Evolutionary conservation across 2,888 invertebrate species (phyloP).

Genomic region (Ormyrus thymus): DNA sequence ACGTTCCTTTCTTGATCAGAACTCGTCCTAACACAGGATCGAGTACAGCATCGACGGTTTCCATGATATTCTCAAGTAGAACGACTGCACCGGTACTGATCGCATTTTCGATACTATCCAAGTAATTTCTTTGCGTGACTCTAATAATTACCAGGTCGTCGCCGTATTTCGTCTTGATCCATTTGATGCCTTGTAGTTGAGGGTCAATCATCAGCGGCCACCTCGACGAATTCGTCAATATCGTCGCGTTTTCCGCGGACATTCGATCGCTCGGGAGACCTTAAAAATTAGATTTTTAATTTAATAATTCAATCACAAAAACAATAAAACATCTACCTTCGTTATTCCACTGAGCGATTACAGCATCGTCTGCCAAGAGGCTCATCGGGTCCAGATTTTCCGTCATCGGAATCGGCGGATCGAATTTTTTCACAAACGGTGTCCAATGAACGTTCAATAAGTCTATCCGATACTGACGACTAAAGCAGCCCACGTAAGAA

Average conservation of each 20-base stretch:
- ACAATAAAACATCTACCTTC: constrained; percentile 78
- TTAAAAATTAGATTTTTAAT: constrained; percentile 40
- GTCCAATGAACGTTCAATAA: constrained; percentile 88
- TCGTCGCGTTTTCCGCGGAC: constrained; percentile 96
- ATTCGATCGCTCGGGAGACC: constrained; percentile 92
- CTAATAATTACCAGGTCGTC: constrained; percentile 84
- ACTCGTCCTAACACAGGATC: constrained; percentile 92
- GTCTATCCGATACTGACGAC: constrained; percentile 86
- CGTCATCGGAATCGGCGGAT: constrained; percentile 87
- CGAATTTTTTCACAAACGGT: constrained; percentile 83
- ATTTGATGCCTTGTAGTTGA: constrained; percentile 93
- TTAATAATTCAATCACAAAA: not conserved
- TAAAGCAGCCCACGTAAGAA: constrained; percentile 96
- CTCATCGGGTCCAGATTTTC: constrained; percentile 87
- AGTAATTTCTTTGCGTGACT: constrained; percentile 87
- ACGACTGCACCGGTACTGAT: constrained; percentile 85
- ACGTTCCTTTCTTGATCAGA: constrained; percentile 90
- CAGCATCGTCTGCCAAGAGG: constrained; percentile 94
- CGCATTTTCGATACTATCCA: constrained; percentile 88
- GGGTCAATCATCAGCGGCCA: constrained; percentile 98
- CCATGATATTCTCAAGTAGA: constrained; percentile 92
- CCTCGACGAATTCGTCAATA: constrained; percentile 90
- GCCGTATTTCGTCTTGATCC: constrained; percentile 94
- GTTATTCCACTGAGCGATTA: constrained; percentile 95
- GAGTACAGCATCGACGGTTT: constrained; percentile 91